phyloP scores from a whole-genome alignment of 2,797 vertebrate species.

The Myripristis murdjan region DNA sequence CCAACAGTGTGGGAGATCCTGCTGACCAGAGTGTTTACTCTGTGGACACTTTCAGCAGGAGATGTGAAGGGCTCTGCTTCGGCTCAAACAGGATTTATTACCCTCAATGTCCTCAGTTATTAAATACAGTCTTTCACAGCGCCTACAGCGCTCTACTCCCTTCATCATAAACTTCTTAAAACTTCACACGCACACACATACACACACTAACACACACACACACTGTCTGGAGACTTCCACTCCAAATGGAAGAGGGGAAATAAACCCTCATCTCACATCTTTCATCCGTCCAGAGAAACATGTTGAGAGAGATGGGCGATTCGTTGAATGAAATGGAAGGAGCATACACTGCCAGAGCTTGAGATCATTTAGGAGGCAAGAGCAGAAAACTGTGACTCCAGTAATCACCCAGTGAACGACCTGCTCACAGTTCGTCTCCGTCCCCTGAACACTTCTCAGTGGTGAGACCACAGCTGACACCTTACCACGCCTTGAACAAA shows the following conservation, averaged over 20 bases:
- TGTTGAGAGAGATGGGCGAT: background rate
- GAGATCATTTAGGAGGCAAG: slow-evolving; percentile 39
- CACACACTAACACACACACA: slow-evolving; percentile 41
- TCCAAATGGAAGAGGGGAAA: slow-evolving; percentile 55
- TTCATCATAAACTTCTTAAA: slow-evolving; percentile 74
- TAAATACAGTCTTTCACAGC: slow-evolving; percentile 76
- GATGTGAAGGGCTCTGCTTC: slow-evolving; percentile 73
- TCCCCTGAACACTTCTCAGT: slow-evolving; percentile 58
- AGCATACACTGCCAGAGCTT: slow-evolving; percentile 12
- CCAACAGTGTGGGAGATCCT: slow-evolving; percentile 78
- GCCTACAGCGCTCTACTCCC: slow-evolving; percentile 50
- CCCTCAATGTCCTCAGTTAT: slow-evolving; percentile 76
- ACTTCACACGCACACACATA: slow-evolving; percentile 71
- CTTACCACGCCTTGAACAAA: slow-evolving; percentile 80
- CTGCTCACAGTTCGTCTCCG: slow-evolving; percentile 32
- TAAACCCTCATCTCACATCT: slow-evolving; percentile 66
- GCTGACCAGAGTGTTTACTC: slow-evolving; percentile 83
- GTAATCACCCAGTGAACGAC: slow-evolving; percentile 44
- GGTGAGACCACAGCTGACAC: slow-evolving; percentile 74
- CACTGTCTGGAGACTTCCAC: slow-evolving; percentile 52
- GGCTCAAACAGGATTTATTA: slow-evolving; percentile 81
- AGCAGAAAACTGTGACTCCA: slow-evolving; percentile 46
- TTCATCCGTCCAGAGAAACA: slow-evolving; percentile 42
- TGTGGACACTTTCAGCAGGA: slow-evolving; percentile 78
- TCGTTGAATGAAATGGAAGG: slow-evolving; percentile 16